A percentile compares a stretch with the other conserved stretches of the same genome.
Evolutionary conservation across 2,797 vertebrate species (phyloP).

Genomic region (Melanogrammus aeglefinus): DNA sequence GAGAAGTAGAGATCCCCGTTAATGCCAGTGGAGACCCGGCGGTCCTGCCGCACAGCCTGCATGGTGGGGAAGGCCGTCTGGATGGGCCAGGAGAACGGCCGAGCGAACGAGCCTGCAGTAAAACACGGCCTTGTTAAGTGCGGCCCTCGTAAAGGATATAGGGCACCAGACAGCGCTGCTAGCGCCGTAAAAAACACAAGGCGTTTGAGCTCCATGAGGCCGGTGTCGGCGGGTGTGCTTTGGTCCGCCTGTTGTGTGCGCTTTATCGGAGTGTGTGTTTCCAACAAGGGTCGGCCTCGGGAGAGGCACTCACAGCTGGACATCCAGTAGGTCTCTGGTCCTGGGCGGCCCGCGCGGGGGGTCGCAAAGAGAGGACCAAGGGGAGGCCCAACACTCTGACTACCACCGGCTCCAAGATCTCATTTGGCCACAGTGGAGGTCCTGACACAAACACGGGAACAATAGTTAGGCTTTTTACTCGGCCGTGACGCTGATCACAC

Average conservation of each 20-base stretch:
- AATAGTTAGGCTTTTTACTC: neutral
- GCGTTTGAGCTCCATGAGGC: neutral
- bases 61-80: slow-evolving; percentile 80
- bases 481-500: neutral
- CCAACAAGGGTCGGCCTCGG: neutral
- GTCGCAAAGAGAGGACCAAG: slow-evolving; percentile 88
- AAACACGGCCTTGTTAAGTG: neutral
- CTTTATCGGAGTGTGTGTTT: neutral
- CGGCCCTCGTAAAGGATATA: neutral
- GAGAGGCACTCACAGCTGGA: slow-evolving; percentile 86
- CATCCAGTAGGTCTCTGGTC: slow-evolving; percentile 97
- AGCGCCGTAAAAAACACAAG: neutral
- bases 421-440: slow-evolving; percentile 93
- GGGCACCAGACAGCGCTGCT: neutral
- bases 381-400: slow-evolving; percentile 88
- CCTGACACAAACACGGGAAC: slow-evolving; percentile 66
- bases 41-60: slow-evolving; percentile 89
- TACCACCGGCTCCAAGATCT: slow-evolving; percentile 90
- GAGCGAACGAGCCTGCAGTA: slow-evolving; percentile 63
- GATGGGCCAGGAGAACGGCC: slow-evolving; percentile 70
- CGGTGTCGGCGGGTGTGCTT: neutral
- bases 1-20: slow-evolving; percentile 96
- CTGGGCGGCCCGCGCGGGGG: slow-evolving; percentile 86
- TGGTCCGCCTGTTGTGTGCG: neutral
- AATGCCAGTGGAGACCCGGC: slow-evolving; percentile 91